phyloP scores from a whole-genome alignment of 2,797 vertebrate species.

The Cygnus olor region DNA sequence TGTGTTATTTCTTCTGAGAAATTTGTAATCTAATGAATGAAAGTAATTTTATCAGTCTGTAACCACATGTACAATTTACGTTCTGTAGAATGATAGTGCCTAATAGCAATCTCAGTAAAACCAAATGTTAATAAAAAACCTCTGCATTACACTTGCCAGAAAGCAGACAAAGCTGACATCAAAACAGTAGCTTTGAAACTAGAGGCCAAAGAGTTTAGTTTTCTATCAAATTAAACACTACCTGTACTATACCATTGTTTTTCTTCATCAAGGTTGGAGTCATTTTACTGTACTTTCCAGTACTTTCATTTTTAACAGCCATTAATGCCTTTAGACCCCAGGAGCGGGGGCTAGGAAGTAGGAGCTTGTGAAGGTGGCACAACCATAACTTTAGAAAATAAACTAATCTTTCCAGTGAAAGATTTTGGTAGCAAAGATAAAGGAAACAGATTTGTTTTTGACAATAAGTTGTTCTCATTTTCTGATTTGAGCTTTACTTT shows the following conservation, averaged over 20 bases:
- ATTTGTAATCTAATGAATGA: constrained; percentile 18
- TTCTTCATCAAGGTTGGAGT: neutral
- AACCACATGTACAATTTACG: neutral
- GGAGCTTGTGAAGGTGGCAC: neutral
- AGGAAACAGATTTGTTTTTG: neutral
- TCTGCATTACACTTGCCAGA: neutral
- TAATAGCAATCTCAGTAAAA: neutral
- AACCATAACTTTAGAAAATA: constrained; percentile 8
- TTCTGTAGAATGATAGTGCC: neutral
- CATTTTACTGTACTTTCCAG: neutral
- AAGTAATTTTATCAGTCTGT: constrained; percentile 20
- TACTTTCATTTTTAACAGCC: neutral
- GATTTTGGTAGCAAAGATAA: constrained; percentile 9
- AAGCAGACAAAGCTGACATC: neutral
- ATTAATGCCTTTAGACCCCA: neutral
- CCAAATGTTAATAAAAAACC: neutral
- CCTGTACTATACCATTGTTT: neutral
- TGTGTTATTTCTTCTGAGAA: neutral
- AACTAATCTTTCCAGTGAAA: neutral
- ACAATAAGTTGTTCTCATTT: neutral
- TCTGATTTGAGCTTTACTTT: neutral
- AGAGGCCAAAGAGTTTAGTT: neutral
- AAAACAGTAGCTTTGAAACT: neutral
- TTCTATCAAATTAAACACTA: neutral
- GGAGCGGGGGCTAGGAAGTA: neutral